These are phyloP conservation scores for Strix aluco DNA, from an alignment of 2,113 vertebrate species.

Conservation along the genomic window DNA sequence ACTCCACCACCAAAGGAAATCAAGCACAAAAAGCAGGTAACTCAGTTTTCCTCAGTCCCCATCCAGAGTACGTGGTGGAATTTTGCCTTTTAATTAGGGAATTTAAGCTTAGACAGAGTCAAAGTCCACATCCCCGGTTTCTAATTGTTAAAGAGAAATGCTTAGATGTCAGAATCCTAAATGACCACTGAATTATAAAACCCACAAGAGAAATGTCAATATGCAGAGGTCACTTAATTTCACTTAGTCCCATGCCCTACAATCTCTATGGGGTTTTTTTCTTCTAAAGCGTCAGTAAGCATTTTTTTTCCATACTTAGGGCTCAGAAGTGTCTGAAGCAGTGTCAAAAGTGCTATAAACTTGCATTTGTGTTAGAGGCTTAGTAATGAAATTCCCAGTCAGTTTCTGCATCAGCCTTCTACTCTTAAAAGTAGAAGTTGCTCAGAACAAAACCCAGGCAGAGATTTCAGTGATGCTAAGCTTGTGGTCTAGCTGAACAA, in stretches of 20 bases:
- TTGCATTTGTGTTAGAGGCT: background rate
- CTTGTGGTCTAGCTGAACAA: background rate
- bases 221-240: background rate
- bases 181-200: background rate
- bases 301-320: background rate
- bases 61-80: background rate
- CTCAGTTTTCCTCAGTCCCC: background rate
- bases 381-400: background rate
- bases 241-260: background rate
- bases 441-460: background rate
- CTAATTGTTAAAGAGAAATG: background rate
- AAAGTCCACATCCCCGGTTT: background rate
- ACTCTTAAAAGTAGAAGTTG: background rate
- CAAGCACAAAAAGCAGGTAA: background rate
- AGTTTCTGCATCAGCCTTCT: background rate
- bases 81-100: background rate
- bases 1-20: background rate
- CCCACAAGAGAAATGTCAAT: background rate
- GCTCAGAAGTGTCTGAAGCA: background rate
- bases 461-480: background rate
- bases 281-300: background rate
- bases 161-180: background rate
- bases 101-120: background rate
- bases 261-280: background rate
- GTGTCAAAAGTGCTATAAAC: background rate